Percentiles rank a stretch among this genome's conserved stretches.
These are phyloP conservation scores for Romanogobio albipinnatus DNA, from an alignment of 2,113 vertebrate species.

Conservation along the genomic window DNA sequence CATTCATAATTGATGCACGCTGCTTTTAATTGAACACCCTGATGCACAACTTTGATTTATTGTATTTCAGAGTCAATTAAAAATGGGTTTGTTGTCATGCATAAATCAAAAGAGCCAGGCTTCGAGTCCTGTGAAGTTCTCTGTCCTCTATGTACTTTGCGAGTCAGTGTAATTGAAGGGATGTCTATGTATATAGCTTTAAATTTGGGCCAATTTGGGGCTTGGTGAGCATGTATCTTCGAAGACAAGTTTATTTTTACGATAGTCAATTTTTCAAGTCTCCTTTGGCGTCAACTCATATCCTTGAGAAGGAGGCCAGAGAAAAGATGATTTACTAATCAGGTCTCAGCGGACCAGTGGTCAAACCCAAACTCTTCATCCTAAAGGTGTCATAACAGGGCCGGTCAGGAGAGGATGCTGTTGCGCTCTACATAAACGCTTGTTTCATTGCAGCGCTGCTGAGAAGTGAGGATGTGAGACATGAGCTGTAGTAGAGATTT, in stretches of 20 bases:
- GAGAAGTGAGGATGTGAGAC: background rate
- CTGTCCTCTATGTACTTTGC: slow-evolving; percentile 70
- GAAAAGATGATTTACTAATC: slow-evolving; percentile 70
- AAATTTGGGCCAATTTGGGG: slow-evolving; percentile 80
- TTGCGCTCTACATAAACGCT: slow-evolving; percentile 1
- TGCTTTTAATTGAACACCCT: slow-evolving; percentile 37
- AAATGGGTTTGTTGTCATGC: slow-evolving; percentile 47
- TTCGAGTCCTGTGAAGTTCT: slow-evolving; percentile 38
- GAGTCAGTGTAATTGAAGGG: slow-evolving; percentile 80
- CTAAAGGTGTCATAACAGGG: slow-evolving; percentile 54
- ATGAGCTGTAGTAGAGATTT: background rate
- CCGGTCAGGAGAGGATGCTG: slow-evolving; percentile 39
- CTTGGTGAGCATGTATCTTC: slow-evolving; percentile 79
- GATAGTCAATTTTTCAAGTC: slow-evolving; percentile 81
- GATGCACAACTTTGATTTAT: slow-evolving; percentile 34
- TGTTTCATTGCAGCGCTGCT: background rate
- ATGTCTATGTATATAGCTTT: slow-evolving; percentile 78
- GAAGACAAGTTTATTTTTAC: slow-evolving; percentile 84
- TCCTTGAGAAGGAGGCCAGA: slow-evolving; percentile 81
- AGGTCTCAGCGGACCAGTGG: slow-evolving; percentile 51
- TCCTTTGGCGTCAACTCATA: slow-evolving; percentile 75
- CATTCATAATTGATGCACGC: slow-evolving; percentile 35
- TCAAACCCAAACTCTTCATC: slow-evolving; percentile 5
- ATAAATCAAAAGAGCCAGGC: slow-evolving; percentile 40
- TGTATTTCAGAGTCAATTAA: slow-evolving; percentile 39